Conservation (phyloP, 2,888 invertebrate species). For the Julus scanicus region DNA sequence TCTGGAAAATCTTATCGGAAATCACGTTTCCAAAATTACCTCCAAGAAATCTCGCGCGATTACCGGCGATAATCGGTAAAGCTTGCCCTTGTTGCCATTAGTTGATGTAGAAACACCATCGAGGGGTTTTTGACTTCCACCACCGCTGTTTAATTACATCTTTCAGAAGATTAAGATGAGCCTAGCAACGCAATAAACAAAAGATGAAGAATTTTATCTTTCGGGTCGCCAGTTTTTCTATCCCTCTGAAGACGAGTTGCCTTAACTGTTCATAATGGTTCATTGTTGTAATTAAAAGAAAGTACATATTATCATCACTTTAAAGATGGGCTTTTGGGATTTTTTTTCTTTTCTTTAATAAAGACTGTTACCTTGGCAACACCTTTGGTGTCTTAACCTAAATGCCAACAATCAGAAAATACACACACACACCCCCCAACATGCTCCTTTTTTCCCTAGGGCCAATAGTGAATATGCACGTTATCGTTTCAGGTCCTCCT, state of each 20-base stretch:
- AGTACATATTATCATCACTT: background rate
- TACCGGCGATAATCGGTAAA: background rate
- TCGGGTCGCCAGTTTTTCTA: background rate
- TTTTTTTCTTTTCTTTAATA: no score
- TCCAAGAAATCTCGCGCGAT: background rate
- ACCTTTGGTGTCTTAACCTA: background rate
- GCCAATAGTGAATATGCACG: constrained; percentile 42
- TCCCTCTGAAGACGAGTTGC: constrained; percentile 5
- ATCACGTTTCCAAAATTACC: background rate
- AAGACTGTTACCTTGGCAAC: background rate
- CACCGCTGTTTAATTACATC: background rate
- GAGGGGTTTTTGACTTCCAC: background rate
- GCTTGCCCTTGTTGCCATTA: background rate
- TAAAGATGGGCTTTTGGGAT: background rate
- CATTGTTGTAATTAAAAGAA: constrained; percentile 10
- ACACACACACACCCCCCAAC: background rate
- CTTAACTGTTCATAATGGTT: background rate
- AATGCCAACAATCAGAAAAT: background rate
- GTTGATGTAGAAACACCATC: background rate
- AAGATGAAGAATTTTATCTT: constrained; percentile 9
- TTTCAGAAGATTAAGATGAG: constrained; percentile 15
- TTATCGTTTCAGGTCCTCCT: constrained; percentile 85
- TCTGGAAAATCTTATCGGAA: background rate
- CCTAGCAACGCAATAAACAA: background rate
- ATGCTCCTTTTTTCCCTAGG: constrained; percentile 19